Conservation (phyloP, 2,888 invertebrate genomes). For the Lithophane ornitopus region DNA sequence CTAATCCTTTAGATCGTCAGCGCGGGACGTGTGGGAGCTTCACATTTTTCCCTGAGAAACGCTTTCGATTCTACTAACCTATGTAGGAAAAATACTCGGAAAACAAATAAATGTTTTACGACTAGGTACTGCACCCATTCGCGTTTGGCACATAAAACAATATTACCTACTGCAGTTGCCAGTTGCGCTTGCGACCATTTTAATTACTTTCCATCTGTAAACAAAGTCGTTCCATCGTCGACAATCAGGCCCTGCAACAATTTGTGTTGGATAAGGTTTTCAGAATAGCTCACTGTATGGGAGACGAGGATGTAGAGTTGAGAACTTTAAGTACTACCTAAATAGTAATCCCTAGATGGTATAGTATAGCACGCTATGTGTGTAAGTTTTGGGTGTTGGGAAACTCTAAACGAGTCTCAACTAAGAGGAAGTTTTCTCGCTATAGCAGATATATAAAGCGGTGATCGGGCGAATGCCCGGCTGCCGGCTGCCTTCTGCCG, state of each 20-base stretch:
- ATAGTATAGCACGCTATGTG: background rate
- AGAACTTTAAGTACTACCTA: background rate
- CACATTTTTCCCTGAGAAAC: constrained; percentile 38
- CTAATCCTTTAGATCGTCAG: constrained; percentile 13
- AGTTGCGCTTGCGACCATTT: constrained; percentile 56
- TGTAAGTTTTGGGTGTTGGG: constrained; percentile 1
- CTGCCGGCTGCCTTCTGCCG: constrained; percentile 1
- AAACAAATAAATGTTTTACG: constrained; percentile 53
- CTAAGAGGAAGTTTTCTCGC: background rate
- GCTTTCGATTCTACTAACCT: constrained; percentile 36
- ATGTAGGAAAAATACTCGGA: constrained; percentile 45
- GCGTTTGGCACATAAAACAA: constrained; percentile 54
- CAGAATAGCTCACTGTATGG: background rate
- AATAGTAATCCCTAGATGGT: background rate
- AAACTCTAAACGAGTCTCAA: background rate
- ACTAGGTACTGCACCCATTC: constrained; percentile 33
- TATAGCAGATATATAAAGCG: background rate
- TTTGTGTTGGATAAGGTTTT: background rate
- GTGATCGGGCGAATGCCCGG: background rate
- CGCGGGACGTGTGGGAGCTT: constrained; percentile 11
- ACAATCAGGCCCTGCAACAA: constrained; percentile 13
- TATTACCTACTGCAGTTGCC: constrained; percentile 52
- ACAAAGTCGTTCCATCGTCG: constrained; percentile 53
- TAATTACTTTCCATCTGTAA: constrained; percentile 57
- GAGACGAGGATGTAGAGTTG: background rate